Conservation (phyloP, 2,888 invertebrate genomes). For the Gari tellinella region DNA sequence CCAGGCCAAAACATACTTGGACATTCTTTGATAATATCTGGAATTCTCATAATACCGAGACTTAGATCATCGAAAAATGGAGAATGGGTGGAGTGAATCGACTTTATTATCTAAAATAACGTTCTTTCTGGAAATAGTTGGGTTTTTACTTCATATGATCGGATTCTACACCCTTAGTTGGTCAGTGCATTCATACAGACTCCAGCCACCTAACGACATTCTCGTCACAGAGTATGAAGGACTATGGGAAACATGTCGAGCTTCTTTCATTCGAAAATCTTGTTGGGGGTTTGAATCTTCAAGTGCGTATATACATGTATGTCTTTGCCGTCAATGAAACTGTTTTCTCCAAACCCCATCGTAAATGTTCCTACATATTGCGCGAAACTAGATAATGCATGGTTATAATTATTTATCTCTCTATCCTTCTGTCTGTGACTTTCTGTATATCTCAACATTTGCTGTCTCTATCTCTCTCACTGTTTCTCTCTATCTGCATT, state of each 20-base stretch:
- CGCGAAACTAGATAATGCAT: too few species aligned
- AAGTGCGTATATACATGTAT: background rate
- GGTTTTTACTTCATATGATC: constrained; percentile 52
- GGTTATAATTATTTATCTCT: too few species aligned
- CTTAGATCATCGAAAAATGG: constrained; percentile 10
- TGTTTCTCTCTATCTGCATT: too few species aligned
- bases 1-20: too few species aligned
- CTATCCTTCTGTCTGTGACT: too few species aligned
- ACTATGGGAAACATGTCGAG: constrained; percentile 40
- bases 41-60: too few species aligned
- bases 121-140: constrained; percentile 27
- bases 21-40: too few species aligned
- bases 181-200: constrained; percentile 8
- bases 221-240: constrained; percentile 21
- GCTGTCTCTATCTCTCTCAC: too few species aligned
- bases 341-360: background rate
- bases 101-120: constrained; percentile 41
- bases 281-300: constrained; percentile 10
- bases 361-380: too few species aligned
- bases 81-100: constrained; percentile 32
- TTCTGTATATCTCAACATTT: too few species aligned
- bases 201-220: constrained; percentile 5
- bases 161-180: constrained; percentile 51
- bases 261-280: background rate
- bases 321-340: background rate